Conservation (phyloP, 1,140 invertebrate species). For the Trachymyrmex cornetzi region DNA sequence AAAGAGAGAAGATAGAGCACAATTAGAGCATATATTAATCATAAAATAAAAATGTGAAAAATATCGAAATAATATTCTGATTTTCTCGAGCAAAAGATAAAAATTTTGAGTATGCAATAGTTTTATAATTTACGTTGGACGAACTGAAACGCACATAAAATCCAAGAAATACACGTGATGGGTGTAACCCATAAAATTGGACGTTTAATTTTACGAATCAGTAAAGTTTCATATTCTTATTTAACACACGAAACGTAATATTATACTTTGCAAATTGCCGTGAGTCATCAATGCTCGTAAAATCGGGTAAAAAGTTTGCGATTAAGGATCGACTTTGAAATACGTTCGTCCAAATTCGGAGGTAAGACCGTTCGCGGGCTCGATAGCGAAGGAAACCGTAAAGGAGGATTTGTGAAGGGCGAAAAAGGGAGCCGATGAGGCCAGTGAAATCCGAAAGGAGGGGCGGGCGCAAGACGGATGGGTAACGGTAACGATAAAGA, state of each 20-base stretch:
- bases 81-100: background rate
- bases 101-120: background rate
- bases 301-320: background rate
- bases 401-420: constrained; percentile 44
- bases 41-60: background rate
- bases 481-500: constrained; percentile 69
- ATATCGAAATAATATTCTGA: background rate
- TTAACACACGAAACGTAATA: background rate
- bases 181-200: constrained; percentile 11
- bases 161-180: background rate
- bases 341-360: constrained; percentile 25
- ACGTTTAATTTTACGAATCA: constrained; percentile 34
- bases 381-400: constrained; percentile 21
- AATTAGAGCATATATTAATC: no score
- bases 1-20: background rate
- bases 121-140: constrained; percentile 7
- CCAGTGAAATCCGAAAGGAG: constrained; percentile 35
- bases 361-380: background rate
- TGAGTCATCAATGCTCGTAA: background rate
- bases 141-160: background rate
- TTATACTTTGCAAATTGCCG: background rate
- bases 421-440: constrained; percentile 46
- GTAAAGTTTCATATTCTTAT: background rate
- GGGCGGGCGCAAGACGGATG: constrained; percentile 44
- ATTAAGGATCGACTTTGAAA: constrained; percentile 1